These are phyloP conservation scores for Trachemys scripta DNA, from an alignment of 2,113 vertebrate genomes.

Conservation along the genomic window DNA sequence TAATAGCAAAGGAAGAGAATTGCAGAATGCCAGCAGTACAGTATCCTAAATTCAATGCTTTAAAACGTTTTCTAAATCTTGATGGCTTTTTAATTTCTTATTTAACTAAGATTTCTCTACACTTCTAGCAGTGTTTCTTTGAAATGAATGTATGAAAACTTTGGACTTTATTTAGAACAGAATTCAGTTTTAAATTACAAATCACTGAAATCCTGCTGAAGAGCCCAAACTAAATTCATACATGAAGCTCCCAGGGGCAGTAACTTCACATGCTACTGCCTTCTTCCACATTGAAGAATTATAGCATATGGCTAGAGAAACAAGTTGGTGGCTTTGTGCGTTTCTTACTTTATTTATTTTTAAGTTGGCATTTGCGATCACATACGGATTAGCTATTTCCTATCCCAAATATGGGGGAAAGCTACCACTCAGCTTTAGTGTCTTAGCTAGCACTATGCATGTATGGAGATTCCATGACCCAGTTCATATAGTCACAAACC, in stretches of 20 bases:
- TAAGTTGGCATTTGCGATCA: neutral
- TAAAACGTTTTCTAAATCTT: neutral
- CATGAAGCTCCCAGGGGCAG: neutral
- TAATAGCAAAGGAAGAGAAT: neutral
- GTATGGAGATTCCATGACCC: neutral
- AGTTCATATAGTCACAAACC: neutral
- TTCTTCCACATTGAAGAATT: neutral
- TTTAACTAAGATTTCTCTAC: neutral
- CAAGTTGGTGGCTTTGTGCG: neutral
- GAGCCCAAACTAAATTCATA: neutral
- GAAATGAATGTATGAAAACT: neutral
- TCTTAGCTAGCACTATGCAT: neutral
- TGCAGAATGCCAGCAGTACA: neutral
- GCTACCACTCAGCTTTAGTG: neutral
- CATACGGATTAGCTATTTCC: accelerated
- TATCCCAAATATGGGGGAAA: neutral
- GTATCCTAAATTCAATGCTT: neutral
- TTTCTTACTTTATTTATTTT: neutral
- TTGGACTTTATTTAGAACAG: neutral
- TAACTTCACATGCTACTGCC: neutral
- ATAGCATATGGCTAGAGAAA: neutral
- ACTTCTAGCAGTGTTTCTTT: neutral
- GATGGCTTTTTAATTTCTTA: neutral
- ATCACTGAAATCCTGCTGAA: neutral
- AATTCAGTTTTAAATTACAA: neutral